Base-by-base conservation (phyloP, 2,797 vertebrate species). In the Craterocephalus amniculus region DNA sequence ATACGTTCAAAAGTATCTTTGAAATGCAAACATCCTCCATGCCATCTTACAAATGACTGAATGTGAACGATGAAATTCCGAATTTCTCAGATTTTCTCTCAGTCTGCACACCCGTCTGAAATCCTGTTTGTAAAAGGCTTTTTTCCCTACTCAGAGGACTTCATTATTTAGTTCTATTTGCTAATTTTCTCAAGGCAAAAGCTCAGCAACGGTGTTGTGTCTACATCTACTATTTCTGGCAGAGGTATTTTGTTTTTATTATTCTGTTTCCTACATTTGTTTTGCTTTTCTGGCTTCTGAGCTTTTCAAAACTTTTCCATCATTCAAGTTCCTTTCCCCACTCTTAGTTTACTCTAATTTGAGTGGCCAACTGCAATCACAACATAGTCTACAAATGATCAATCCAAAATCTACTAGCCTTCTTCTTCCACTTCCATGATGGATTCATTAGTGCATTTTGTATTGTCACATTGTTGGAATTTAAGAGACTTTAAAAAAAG, bases 1-100 rank as follows among this genome's bases (percentile, higher is more conserved):
- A 35, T 45, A 12, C 67, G 16, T 64, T 67, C 51, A 62, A 67
- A 72, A 60, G 54, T 57, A n/a, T 43, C 55, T 83, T 74, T 76
- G 61, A 76, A 45, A 49, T 60, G 14, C 48, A 40, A 67, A 79
- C 51, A 45, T 29, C 32, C 27, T 73, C 26, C 40, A 35, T 54
- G 36, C 52, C 38, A 35, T 73, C 43, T 70, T 22, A 54, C 6
- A 38, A 67, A 58, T 66, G 38, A 51, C 24, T 73, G 34, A 83
- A 63, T 66, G 58, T 14, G n/a, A 45, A 56, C 51, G 18, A 74
- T 49, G 32, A 70, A 79, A 45, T 55, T 40, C 20, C 7, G 72
- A 67, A 74, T 56, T 52, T 16, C 34, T 72, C 29, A 26, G 3
- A 43, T 54, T 43, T n/a, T 59, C 20, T 58, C 4, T 62, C 29